Conservation (phyloP, 2,888 invertebrate species). For the Apodemia duryi region DNA sequence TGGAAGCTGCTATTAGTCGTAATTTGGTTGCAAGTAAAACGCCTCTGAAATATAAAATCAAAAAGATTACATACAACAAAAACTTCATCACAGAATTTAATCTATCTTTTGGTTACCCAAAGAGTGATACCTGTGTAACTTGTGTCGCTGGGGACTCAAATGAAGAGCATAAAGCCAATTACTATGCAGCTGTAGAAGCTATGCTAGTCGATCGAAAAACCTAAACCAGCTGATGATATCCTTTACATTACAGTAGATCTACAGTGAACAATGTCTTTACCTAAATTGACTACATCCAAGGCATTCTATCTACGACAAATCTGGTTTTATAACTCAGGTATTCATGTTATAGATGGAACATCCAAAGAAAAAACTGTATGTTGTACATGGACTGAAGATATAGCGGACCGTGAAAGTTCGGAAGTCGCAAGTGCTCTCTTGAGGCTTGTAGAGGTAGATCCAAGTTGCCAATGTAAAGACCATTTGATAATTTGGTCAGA, state of each 20-base stretch:
- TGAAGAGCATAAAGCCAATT: slow-evolving; percentile 28
- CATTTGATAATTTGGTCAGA: slow-evolving; percentile 31
- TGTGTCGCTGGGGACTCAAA: slow-evolving; percentile 31
- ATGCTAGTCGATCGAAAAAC: slow-evolving; percentile 23
- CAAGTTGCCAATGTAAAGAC: slow-evolving; percentile 25
- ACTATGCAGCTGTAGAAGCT: slow-evolving; percentile 24
- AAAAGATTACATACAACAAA: slow-evolving; percentile 32
- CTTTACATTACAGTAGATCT: slow-evolving; percentile 22
- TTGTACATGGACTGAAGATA: slow-evolving; percentile 28
- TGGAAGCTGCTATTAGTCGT: no score
- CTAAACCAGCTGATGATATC: slow-evolving; percentile 1
- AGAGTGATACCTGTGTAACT: slow-evolving; percentile 33
- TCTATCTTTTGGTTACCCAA: slow-evolving; percentile 34
- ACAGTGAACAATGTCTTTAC: slow-evolving; percentile 21
- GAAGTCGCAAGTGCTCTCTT: slow-evolving; percentile 24
- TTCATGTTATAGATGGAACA: slow-evolving; percentile 26
- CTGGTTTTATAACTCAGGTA: slow-evolving; percentile 26
- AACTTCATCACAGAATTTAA: slow-evolving; percentile 36
- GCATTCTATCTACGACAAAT: slow-evolving; percentile 28
- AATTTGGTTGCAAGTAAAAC: no score
- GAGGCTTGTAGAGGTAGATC: slow-evolving; percentile 28
- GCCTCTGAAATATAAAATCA: slow-evolving; percentile 29
- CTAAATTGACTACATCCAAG: slow-evolving; percentile 19
- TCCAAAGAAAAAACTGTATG: slow-evolving; percentile 8
- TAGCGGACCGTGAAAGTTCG: slow-evolving; percentile 23